A percentile compares a stretch with the other conserved stretches of the same genome.
Conservation (phyloP, 2,888 invertebrate species). For the Oxyscelio sp. region DNA sequence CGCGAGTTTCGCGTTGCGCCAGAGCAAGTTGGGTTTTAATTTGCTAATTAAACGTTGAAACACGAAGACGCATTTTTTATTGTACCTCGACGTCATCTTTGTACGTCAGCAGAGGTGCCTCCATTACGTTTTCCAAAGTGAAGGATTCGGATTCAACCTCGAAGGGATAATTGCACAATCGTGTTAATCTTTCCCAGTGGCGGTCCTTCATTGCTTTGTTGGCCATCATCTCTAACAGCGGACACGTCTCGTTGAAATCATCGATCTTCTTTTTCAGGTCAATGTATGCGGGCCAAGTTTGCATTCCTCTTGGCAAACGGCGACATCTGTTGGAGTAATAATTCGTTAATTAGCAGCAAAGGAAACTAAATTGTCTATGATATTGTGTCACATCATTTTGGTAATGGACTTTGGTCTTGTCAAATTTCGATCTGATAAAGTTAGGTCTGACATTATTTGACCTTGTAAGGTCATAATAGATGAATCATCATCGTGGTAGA, state of each 20-base stretch:
- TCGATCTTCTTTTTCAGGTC: slow-evolving; percentile 96
- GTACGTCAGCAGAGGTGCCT: slow-evolving; percentile 94
- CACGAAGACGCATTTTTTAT: slow-evolving; percentile 53
- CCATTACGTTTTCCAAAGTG: slow-evolving; percentile 94
- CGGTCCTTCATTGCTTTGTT: slow-evolving; percentile 95
- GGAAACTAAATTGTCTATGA: no score
- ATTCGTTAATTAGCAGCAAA: no score
- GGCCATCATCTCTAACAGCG: slow-evolving; percentile 95
- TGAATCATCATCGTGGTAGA: no score
- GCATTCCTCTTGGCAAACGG: slow-evolving; percentile 94
- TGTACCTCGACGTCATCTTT: slow-evolving; percentile 96
- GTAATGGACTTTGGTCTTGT: no score
- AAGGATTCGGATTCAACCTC: slow-evolving; percentile 95
- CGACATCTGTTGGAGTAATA: slow-evolving; percentile 94
- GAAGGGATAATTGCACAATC: slow-evolving; percentile 91
- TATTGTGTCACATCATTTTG: no score
- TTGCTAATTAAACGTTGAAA: slow-evolving; percentile 62
- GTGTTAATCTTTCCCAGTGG: slow-evolving; percentile 92
- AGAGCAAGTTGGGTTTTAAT: slow-evolving; percentile 46
- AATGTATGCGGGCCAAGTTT: slow-evolving; percentile 96
- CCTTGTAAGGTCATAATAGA: no score
- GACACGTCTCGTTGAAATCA: slow-evolving; percentile 96
- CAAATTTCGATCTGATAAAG: no score
- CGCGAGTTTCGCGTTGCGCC: slow-evolving; percentile 26
- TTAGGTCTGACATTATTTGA: no score